Conservation (phyloP, 2,888 invertebrate genomes). For the Clitarchus hookeri region DNA sequence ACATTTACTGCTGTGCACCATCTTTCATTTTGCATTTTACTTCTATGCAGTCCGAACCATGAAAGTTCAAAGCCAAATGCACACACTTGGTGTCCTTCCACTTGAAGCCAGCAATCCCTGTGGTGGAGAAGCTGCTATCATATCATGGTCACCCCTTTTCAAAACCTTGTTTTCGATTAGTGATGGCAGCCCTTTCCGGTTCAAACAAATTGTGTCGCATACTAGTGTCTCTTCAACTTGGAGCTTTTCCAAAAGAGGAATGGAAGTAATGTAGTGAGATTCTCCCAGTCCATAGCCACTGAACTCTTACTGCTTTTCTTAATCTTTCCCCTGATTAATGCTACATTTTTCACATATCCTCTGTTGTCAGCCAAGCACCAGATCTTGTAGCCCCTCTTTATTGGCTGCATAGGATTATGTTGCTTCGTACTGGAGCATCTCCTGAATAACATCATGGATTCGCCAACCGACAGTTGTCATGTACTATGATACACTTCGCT, state of each 20-base stretch:
- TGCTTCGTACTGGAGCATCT: constrained; percentile 37
- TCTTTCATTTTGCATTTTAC: constrained; percentile 28
- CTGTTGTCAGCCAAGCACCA: constrained; percentile 38
- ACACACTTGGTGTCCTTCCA: constrained; percentile 42
- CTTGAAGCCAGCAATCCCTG: constrained; percentile 37
- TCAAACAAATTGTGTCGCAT: constrained; percentile 41
- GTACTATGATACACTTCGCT: constrained; percentile 34
- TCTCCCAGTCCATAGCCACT: constrained; percentile 17
- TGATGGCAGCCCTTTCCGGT: constrained; percentile 34
- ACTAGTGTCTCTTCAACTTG: constrained; percentile 41
- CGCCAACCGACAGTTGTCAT: constrained; percentile 33
- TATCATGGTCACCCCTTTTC: constrained; percentile 30
- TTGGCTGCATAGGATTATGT: constrained; percentile 45
- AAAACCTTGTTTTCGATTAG: constrained; percentile 29
- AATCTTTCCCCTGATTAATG: constrained; percentile 33
- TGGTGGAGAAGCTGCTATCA: constrained; percentile 30
- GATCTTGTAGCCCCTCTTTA: constrained; percentile 44
- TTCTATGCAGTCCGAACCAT: constrained; percentile 37
- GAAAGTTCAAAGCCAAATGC: constrained; percentile 42
- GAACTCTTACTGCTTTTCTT: background rate
- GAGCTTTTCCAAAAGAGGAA: constrained; percentile 41
- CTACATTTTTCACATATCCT: constrained; percentile 42
- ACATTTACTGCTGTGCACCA: constrained; percentile 11
- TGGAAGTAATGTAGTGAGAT: constrained; percentile 33
- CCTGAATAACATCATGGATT: constrained; percentile 36